Percentiles rank a stretch among this genome's conserved stretches.
These are phyloP conservation scores for Mizuhopecten yessoensis DNA, from an alignment of 1,140 invertebrate species.

Conservation along the genomic window DNA sequence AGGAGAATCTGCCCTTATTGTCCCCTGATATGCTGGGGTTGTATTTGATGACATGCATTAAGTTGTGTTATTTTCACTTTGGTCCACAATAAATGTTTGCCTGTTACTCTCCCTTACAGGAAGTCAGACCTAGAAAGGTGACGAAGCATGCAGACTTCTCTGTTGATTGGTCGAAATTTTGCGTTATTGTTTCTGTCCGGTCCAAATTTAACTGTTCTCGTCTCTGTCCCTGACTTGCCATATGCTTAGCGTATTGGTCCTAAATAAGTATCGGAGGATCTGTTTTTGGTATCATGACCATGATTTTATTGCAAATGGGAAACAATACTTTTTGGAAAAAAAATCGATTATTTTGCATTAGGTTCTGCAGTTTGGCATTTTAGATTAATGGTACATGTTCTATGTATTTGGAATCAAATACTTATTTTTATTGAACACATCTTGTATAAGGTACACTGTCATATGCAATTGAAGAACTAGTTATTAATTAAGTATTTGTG, in stretches of 20 bases:
- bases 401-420: too few species aligned
- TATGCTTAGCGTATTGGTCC: background rate
- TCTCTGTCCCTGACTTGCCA: conserved; percentile 37
- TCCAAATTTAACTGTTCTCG: too few species aligned
- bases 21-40: background rate
- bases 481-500: too few species aligned
- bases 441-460: too few species aligned
- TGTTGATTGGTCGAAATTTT: conserved; percentile 27
- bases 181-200: background rate
- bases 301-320: too few species aligned
- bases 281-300: too few species aligned
- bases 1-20: too few species aligned
- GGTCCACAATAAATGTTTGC: background rate
- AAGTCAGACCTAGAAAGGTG: conserved; percentile 37
- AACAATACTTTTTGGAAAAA: too few species aligned
- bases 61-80: background rate
- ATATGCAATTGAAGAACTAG: too few species aligned
- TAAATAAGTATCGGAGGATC: background rate
- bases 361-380: too few species aligned
- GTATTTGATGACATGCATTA: conserved; percentile 8
- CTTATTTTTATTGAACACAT: too few species aligned
- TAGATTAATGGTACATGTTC: too few species aligned
- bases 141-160: background rate
- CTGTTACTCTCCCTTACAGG: conserved; percentile 28
- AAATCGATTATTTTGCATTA: background rate